phyloP scores from a whole-genome alignment of 2,113 vertebrate genomes.

The Hydrochoerus hydrochaeris region DNA sequence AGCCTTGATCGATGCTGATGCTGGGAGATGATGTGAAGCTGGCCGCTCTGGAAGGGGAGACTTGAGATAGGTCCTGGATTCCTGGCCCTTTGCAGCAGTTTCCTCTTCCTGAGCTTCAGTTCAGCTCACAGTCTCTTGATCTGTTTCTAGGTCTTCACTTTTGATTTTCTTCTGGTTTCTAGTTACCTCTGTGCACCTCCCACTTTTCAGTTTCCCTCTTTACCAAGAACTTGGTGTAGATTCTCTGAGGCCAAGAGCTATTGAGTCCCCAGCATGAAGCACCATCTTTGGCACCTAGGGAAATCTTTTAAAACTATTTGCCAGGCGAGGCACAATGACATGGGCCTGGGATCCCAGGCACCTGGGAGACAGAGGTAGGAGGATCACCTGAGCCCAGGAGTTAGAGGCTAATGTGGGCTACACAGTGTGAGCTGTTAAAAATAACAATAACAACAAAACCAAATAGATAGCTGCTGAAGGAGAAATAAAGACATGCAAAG shows the following conservation, averaged over 20 bases:
- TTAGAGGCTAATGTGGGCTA: neutral
- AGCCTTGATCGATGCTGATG: neutral
- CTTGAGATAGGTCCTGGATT: neutral
- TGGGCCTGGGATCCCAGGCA: neutral
- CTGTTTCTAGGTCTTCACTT: neutral
- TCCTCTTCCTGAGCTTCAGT: neutral
- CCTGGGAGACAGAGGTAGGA: neutral
- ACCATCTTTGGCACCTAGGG: accelerated
- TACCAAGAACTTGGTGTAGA: neutral
- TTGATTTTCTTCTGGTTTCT: neutral
- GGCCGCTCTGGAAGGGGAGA: neutral
- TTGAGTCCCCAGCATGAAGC: no score
- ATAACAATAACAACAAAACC: neutral
- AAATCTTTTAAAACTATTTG: neutral
- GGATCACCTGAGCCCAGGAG: neutral
- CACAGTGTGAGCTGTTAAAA: neutral
- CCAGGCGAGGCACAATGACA: no score
- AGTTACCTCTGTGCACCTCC: neutral
- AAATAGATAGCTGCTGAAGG: neutral
- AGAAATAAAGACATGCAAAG: neutral
- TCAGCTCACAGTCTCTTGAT: neutral
- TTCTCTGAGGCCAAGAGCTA: neutral
- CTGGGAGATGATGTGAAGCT: neutral
- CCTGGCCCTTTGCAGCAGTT: neutral
- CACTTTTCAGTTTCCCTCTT: neutral